Conservation (phyloP, 2,113 vertebrate species). For the Ophiodon elongatus region DNA sequence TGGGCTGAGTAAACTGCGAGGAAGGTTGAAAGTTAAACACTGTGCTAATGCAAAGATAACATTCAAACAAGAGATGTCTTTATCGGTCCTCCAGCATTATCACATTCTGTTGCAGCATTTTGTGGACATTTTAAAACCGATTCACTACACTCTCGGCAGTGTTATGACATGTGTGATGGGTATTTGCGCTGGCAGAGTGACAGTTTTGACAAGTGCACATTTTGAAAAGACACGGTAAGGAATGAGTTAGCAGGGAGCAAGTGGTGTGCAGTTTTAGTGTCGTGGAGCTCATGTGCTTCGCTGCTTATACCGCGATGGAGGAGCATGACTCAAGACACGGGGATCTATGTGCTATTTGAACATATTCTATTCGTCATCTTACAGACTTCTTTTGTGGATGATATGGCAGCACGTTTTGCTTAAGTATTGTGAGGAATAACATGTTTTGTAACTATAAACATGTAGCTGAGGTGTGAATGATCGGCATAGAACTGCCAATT, state of each 20-base stretch:
- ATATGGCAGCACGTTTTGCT: background rate
- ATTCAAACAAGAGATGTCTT: constrained; percentile 3
- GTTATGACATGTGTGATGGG: background rate
- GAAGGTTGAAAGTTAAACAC: constrained; percentile 11
- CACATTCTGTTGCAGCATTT: background rate
- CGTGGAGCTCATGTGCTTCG: background rate
- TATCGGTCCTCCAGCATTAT: constrained; percentile 4
- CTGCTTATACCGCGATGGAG: background rate
- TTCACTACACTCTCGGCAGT: background rate
- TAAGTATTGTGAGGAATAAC: background rate
- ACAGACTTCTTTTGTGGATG: background rate
- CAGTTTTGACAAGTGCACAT: background rate
- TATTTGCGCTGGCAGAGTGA: background rate
- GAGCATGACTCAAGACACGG: background rate
- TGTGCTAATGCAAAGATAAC: constrained; percentile 4
- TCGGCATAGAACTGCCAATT: background rate
- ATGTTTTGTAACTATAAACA: background rate
- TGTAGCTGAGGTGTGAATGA: constrained; percentile 7
- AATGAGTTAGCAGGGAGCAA: background rate
- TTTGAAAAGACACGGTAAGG: background rate
- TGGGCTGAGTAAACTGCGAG: background rate
- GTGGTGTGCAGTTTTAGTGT: background rate
- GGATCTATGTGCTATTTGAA: constrained; percentile 4
- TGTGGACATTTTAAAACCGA: background rate
- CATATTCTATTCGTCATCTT: background rate